Evolutionary conservation across 2,888 invertebrate genomes (phyloP), one percentile per base, ranked within the genome.

Genomic region (Ernsta delagoae): DNA sequence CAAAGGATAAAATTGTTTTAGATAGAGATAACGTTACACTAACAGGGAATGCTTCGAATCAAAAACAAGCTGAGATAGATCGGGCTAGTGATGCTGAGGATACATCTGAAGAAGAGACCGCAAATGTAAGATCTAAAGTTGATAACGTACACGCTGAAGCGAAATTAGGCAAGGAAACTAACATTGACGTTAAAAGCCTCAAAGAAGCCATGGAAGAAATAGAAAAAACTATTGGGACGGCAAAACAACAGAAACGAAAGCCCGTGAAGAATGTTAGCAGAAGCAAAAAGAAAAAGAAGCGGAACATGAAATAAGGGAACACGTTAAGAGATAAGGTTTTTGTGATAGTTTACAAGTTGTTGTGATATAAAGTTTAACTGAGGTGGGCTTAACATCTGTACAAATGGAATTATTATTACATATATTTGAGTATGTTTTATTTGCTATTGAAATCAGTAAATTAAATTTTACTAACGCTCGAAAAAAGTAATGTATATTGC

Each of bases 211-310:
- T 50, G 34, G 56, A 53, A n/a, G 34, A 56, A 34, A 7, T 56
- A 56, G 34, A 56, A 36, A 56, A 56, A 34, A n/a, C n/a, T 34
- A 34, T 56, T 11, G 9, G 11, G 3, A 4, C n/a, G 3, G 11
- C 31, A 34, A 54, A 34, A 5, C 56, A 56, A 56, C 56, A 56
- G 6, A 34, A 56, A 56, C 34, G 34, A 6, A 31, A 36, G n/a
- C 56, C 34, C 11, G 34, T 7, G 56, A 56, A 54, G 9, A 54
- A 34, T 24, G 16, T 8, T 24, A 31, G 9, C 5, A 54, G 31
- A 34, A n/a, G 34, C 16, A 56, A 36, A n/a, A 56, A 31, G 34
- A 56, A 34, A 36, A 56, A 56, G n/a, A 56, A 56, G n/a, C 34
- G 34, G 6, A 56, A 34, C 4, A 53, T 24, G n/a, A 36, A 31